A percentile compares a stretch with the other conserved stretches of the same genome.
These are phyloP conservation scores for Archips xylosteana DNA, from an alignment of 2,888 invertebrate genomes.

Conservation along the genomic window DNA sequence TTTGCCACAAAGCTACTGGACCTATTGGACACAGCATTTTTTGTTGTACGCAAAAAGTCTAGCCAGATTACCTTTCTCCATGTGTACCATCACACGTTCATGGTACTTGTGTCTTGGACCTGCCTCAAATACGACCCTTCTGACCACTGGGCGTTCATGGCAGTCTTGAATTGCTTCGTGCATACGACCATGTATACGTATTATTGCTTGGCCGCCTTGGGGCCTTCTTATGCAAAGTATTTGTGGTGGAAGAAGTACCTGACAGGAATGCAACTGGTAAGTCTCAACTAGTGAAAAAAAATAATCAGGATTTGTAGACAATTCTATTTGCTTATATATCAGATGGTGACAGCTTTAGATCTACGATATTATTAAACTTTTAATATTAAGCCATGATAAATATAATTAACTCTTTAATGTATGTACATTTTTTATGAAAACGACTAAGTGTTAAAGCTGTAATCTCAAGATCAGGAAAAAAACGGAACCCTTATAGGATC, in stretches of 20 bases:
- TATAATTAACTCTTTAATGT: no score
- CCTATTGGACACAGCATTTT: conserved; percentile 91
- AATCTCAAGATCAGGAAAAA: no score
- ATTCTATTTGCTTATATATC: no score
- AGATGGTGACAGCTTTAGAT: no score
- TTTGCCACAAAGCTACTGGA: conserved; percentile 90
- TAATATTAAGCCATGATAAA: no score
- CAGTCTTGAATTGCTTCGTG: conserved; percentile 88
- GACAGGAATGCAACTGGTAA: conserved; percentile 90
- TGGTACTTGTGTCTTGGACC: conserved; percentile 89
- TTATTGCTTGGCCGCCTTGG: conserved; percentile 89
- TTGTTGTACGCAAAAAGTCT: conserved; percentile 91
- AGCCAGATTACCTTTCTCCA: conserved; percentile 93
- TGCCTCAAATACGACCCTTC: conserved; percentile 90
- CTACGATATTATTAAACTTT: no score
- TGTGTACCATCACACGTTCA: conserved; percentile 92
- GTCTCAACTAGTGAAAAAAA: conserved; percentile 43
- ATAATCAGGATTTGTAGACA: background rate
- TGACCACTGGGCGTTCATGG: conserved; percentile 89
- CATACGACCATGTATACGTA: conserved; percentile 91
- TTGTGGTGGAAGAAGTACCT: conserved; percentile 94
- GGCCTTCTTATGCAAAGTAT: conserved; percentile 88
- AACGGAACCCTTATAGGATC: no score
- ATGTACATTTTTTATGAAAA: no score
- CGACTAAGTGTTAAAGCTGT: no score